Conservation (phyloP, 2,888 invertebrate genomes). For the Tinea trinotella region DNA sequence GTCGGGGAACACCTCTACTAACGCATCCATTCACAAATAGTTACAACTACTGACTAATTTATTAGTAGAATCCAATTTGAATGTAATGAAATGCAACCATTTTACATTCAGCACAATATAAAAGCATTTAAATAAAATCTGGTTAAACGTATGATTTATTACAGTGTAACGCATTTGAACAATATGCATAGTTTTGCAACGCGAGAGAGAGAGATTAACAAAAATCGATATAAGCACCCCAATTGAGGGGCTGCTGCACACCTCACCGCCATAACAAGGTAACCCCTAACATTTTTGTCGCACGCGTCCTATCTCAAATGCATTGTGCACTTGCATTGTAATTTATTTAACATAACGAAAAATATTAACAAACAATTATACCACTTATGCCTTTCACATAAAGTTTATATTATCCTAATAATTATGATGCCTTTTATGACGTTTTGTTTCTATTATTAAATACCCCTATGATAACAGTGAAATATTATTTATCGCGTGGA, state of each 20-base stretch:
- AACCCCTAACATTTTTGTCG: slow-evolving; percentile 3
- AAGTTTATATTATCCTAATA: neutral
- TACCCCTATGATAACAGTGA: slow-evolving; percentile 7
- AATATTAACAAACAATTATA: neutral
- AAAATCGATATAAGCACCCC: neutral
- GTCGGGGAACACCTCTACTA: too few relatives aligned
- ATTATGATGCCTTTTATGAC: neutral
- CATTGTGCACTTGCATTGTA: slow-evolving; percentile 2
- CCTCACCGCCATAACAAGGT: slow-evolving; percentile 3
- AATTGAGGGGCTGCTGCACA: neutral
- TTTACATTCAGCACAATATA: too few relatives aligned
- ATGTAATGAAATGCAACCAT: too few relatives aligned
- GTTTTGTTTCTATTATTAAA: neutral
- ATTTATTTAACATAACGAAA: slow-evolving; percentile 4
- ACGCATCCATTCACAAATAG: too few relatives aligned
- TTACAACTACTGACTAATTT: too few relatives aligned
- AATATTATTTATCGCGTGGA: slow-evolving; percentile 60
- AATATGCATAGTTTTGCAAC: neutral
- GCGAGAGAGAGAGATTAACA: neutral
- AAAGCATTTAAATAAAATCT: too few relatives aligned
- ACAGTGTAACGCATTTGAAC: neutral
- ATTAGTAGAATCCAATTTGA: too few relatives aligned
- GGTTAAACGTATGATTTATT: neutral
- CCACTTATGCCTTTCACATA: neutral
- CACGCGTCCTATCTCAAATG: slow-evolving; percentile 7